Conservation (phyloP, 2,888 invertebrate genomes). For the Lampropteryx suffumata region DNA sequence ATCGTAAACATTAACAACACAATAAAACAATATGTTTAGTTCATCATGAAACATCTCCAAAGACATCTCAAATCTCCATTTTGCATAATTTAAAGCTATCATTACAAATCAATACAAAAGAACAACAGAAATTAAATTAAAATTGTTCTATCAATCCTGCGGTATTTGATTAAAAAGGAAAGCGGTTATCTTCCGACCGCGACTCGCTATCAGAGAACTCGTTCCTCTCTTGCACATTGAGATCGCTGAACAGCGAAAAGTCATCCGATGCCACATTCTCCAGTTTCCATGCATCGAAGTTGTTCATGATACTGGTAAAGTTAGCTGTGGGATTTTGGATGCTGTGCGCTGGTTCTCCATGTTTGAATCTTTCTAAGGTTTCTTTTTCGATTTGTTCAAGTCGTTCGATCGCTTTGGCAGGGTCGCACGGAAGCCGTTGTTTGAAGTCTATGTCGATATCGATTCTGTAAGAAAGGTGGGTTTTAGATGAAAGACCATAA, state of each 20-base stretch:
- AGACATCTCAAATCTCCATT: too few relatives aligned
- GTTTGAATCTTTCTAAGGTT: slow-evolving; percentile 58
- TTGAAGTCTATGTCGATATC: slow-evolving; percentile 69
- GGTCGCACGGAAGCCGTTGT: slow-evolving; percentile 54
- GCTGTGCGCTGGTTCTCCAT: slow-evolving; percentile 26
- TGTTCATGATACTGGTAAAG: slow-evolving; percentile 37
- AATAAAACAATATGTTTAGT: too few relatives aligned
- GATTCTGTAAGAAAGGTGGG: slow-evolving; percentile 50
- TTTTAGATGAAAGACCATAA: too few relatives aligned
- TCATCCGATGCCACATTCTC: slow-evolving; percentile 29
- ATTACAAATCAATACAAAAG: too few relatives aligned
- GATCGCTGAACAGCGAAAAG: slow-evolving; percentile 31
- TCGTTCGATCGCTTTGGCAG: slow-evolving; percentile 63
- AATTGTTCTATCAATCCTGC: too few relatives aligned
- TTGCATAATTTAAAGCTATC: too few relatives aligned
- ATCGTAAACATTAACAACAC: too few relatives aligned
- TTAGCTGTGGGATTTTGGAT: slow-evolving; percentile 16
- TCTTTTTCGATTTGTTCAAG: slow-evolving; percentile 71
- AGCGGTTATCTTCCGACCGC: slow-evolving; percentile 33
- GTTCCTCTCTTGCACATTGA: slow-evolving; percentile 21
- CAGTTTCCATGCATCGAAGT: slow-evolving; percentile 45
- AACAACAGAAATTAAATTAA: too few relatives aligned
- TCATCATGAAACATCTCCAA: too few relatives aligned
- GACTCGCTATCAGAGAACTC: slow-evolving; percentile 32
- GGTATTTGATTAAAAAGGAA: slow-evolving; percentile 19